phyloP scores from a whole-genome alignment of 2,888 invertebrate genomes.

The Melitaea athalia region DNA sequence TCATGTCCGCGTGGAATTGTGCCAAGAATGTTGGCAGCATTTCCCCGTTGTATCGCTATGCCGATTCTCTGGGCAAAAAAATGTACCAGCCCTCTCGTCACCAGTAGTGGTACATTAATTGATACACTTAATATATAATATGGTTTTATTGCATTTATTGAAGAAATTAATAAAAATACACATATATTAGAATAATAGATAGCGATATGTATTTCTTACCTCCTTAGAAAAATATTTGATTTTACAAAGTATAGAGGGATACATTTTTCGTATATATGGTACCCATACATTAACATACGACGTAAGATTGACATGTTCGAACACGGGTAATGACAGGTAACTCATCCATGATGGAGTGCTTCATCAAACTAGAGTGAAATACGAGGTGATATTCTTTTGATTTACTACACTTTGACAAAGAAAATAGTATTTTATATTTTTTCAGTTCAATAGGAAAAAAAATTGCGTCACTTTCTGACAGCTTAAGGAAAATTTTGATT shows the following conservation, averaged over 20 bases:
- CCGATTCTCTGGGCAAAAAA: too few relatives aligned
- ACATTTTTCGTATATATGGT: conserved; percentile 15
- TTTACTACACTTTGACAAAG: conserved; percentile 20
- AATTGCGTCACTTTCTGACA: not conserved
- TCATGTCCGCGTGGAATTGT: too few relatives aligned
- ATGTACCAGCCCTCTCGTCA: too few relatives aligned
- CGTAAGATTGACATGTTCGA: conserved; percentile 34
- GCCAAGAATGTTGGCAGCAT: too few relatives aligned
- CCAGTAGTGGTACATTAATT: too few relatives aligned
- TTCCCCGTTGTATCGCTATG: too few relatives aligned
- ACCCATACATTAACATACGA: conserved; percentile 27
- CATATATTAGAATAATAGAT: too few relatives aligned
- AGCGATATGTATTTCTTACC: not conserved
- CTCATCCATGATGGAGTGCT: conserved; percentile 36
- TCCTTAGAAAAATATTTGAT: not conserved
- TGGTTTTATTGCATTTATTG: too few relatives aligned
- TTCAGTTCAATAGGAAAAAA: not conserved
- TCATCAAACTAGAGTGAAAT: conserved; percentile 36
- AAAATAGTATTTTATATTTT: conserved; percentile 15
- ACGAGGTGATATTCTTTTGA: conserved; percentile 33
- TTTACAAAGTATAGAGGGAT: not conserved
- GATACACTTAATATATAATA: not conserved
- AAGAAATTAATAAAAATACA: too few relatives aligned
- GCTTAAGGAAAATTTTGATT: not conserved
- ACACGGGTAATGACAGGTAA: conserved; percentile 31